phyloP scores from a whole-genome alignment of 2,113 vertebrate species.

The Paradisaea rubra region DNA sequence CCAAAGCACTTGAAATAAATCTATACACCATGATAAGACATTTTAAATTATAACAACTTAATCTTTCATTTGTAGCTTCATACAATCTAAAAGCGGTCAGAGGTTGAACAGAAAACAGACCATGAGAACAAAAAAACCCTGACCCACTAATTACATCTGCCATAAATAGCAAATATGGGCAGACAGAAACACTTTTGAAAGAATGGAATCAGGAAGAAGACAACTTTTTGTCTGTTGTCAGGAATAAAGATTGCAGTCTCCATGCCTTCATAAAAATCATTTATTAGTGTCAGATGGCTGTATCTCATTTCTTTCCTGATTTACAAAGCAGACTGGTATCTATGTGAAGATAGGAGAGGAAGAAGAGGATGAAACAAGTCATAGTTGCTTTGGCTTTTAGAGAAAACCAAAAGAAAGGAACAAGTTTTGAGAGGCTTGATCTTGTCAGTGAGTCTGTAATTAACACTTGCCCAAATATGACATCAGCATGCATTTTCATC shows the following conservation, averaged over 20 bases:
- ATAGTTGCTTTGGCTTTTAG: neutral
- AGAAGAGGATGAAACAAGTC: neutral
- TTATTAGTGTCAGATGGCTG: neutral
- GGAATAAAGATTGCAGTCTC: neutral
- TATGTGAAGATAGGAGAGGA: neutral
- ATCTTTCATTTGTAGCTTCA: neutral
- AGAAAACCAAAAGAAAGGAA: neutral
- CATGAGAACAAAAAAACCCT: neutral
- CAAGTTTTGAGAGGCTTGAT: neutral
- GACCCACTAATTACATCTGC: neutral
- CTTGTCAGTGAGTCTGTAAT: neutral
- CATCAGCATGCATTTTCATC: neutral
- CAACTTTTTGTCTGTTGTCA: neutral
- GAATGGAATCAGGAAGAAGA: neutral
- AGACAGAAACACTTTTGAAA: neutral
- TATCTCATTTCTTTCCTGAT: neutral
- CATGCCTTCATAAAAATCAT: neutral
- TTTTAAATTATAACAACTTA: neutral
- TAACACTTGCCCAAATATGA: constrained; percentile 17
- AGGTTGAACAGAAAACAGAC: neutral
- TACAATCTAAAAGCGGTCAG: neutral
- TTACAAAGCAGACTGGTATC: neutral
- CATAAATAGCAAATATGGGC: neutral
- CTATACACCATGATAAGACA: neutral
- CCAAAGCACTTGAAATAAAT: neutral